Evolutionary conservation across 2,888 invertebrate genomes (phyloP).

Genomic region (Scaptomyza cyrtandrae): DNA sequence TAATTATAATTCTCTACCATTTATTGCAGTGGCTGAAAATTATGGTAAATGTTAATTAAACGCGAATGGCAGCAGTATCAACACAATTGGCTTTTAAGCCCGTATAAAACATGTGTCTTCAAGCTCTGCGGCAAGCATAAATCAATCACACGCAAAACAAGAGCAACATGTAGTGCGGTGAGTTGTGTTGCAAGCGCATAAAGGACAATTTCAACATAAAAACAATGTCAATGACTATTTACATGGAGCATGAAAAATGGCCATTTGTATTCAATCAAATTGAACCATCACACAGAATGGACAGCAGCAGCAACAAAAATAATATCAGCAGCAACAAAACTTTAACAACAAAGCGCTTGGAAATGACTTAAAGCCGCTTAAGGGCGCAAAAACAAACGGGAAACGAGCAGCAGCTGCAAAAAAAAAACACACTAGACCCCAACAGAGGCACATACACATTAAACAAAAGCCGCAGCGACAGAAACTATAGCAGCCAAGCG

Average conservation of each 20-base stretch:
- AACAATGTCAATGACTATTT: constrained; percentile 73
- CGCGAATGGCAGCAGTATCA: constrained; percentile 18
- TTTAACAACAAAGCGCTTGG: constrained; percentile 37
- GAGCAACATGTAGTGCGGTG: constrained; percentile 58
- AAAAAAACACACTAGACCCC: constrained; percentile 21
- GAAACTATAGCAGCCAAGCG: constrained; percentile 30
- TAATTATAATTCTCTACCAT: constrained; percentile 58
- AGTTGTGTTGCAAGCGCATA: constrained; percentile 24
- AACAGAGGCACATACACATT: constrained; percentile 2
- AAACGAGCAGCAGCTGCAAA: neutral
- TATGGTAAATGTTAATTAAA: constrained; percentile 61
- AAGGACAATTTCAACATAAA: constrained; percentile 33
- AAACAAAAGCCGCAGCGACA: constrained; percentile 43
- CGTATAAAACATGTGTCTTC: constrained; percentile 1
- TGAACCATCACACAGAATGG: constrained; percentile 48
- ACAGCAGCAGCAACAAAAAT: constrained; percentile 20
- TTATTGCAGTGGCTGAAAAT: constrained; percentile 55
- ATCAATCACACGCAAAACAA: constrained; percentile 54
- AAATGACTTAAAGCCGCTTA: constrained; percentile 73
- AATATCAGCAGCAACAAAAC: constrained; percentile 7
- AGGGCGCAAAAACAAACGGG: constrained; percentile 31
- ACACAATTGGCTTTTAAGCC: constrained; percentile 9
- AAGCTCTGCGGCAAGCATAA: constrained; percentile 30
- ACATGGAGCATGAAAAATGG: constrained; percentile 74
- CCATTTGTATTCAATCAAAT: constrained; percentile 57